Percentiles rank a stretch among this genome's conserved stretches.
Evolutionary conservation across 2,888 invertebrate species (phyloP).

Genomic region (Urechis unicinctus): DNA sequence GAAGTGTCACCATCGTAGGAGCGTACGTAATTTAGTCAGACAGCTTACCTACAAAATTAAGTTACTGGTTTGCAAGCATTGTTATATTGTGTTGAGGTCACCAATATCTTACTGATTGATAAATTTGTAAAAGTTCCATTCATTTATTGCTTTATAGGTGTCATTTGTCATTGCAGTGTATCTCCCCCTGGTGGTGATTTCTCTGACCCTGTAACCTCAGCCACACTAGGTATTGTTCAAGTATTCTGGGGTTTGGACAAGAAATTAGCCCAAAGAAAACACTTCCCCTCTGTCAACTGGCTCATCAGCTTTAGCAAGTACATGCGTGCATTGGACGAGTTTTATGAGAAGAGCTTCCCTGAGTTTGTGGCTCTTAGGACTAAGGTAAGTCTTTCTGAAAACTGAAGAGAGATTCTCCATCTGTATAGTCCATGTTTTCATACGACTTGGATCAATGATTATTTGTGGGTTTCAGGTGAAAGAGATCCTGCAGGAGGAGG

Average conservation of each 20-base stretch:
- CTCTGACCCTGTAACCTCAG: constrained; percentile 99
- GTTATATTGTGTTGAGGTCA: no score
- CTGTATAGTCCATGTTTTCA: background rate
- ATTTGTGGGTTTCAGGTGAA: constrained; percentile 53
- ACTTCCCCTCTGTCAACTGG: constrained; percentile 99
- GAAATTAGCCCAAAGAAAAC: constrained; percentile 96
- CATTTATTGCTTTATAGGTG: no score
- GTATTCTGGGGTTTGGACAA: constrained; percentile 99
- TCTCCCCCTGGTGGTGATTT: constrained; percentile 99
- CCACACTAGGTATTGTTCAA: constrained; percentile 96
- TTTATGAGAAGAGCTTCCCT: constrained; percentile 95
- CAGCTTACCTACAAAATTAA: no score
- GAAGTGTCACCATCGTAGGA: constrained; percentile 98
- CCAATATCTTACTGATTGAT: no score
- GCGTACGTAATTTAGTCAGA: constrained; percentile 57
- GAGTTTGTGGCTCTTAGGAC: constrained; percentile 97
- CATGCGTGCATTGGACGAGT: constrained; percentile 95
- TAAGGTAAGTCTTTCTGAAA: constrained; percentile 62
- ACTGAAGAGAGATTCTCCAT: background rate
- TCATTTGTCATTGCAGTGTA: constrained; percentile 56
- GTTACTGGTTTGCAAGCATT: no score
- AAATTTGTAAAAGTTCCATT: no score
- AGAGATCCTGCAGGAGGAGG: constrained; percentile 96
- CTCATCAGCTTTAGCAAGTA: constrained; percentile 99
- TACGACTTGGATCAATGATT: constrained; percentile 3